These are phyloP conservation scores for Ephialtes manifestator DNA, from an alignment of 2,888 invertebrate species.

Conservation along the genomic window DNA sequence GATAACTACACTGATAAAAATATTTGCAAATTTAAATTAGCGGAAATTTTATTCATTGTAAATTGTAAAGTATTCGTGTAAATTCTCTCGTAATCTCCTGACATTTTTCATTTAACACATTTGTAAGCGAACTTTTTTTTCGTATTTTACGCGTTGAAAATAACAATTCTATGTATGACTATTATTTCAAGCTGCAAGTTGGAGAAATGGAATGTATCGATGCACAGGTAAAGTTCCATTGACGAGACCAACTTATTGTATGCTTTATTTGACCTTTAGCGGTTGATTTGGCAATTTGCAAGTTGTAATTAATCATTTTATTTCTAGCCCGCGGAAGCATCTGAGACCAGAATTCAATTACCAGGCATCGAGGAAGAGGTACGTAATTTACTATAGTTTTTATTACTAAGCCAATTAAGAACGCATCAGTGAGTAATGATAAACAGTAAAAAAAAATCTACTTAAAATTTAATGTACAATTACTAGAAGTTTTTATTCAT, in stretches of 20 bases:
- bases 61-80: no score
- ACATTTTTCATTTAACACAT: neutral
- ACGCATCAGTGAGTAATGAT: no score
- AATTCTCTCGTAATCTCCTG: neutral
- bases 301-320: neutral
- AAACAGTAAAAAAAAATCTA: no score
- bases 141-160: neutral
- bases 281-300: neutral
- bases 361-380: conserved; percentile 90
- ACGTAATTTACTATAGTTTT: conserved; percentile 55
- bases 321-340: conserved; percentile 92
- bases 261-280: conserved; percentile 13
- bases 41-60: no score
- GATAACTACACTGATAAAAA: no score
- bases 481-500: no score
- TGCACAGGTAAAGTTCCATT: conserved; percentile 88
- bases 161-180: conserved; percentile 72
- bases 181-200: conserved; percentile 88
- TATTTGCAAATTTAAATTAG: no score
- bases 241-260: conserved; percentile 29
- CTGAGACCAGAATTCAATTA: conserved; percentile 92
- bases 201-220: conserved; percentile 89
- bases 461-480: no score
- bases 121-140: neutral
- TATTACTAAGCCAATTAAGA: no score